These are phyloP conservation scores for Malurus alboscapulatus DNA, from an alignment of 2,113 vertebrate species.

Conservation along the genomic window DNA sequence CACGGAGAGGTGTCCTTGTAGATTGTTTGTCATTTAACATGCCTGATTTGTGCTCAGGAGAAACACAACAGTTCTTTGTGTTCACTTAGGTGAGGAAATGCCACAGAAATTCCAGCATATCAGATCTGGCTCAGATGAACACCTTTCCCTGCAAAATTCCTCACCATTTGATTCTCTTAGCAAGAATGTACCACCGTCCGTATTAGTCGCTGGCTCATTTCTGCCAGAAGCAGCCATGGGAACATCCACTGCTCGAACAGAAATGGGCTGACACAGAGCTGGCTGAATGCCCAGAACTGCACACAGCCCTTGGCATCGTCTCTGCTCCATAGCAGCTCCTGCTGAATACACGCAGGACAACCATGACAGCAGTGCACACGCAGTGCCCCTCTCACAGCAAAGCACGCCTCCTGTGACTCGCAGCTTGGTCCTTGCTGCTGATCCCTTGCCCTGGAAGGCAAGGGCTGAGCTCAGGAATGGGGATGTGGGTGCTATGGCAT, in stretches of 20 bases:
- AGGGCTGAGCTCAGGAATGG: not conserved
- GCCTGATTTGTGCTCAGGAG: accelerated
- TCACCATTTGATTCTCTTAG: not conserved
- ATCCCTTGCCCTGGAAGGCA: not conserved
- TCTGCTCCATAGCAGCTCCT: not conserved
- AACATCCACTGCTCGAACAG: not conserved
- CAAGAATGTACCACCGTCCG: not conserved
- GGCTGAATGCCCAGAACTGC: not conserved
- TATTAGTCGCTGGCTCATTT: not conserved
- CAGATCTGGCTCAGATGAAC: not conserved
- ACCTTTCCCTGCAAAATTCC: not conserved
- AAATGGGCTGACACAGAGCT: not conserved
- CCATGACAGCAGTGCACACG: accelerated
- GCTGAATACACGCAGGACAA: accelerated
- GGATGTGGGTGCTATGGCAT: not conserved
- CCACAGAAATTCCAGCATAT: not conserved
- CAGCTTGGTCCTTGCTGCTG: not conserved
- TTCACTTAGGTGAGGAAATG: not conserved
- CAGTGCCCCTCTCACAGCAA: not conserved
- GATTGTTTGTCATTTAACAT: not conserved
- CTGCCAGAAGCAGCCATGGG: accelerated
- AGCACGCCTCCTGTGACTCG: not conserved
- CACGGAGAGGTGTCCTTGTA: not conserved
- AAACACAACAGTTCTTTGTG: not conserved
- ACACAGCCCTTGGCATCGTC: not conserved